A percentile compares a stretch with the other conserved stretches of the same genome.
These are phyloP conservation scores for Myotis brandtii DNA, from an alignment of 2,113 vertebrate genomes.

Conservation along the genomic window DNA sequence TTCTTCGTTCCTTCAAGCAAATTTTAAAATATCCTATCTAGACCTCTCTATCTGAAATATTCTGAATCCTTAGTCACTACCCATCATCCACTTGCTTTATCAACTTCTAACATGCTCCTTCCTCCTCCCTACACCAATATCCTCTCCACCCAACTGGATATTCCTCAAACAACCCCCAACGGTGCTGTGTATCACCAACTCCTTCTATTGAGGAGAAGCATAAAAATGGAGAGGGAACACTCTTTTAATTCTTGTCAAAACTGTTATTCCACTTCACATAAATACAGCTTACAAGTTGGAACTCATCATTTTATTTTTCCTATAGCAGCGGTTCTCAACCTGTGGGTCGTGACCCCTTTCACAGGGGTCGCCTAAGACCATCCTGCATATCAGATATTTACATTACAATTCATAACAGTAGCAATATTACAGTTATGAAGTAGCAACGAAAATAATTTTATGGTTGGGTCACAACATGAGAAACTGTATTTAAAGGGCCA, in stretches of 20 bases:
- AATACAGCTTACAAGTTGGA: not conserved
- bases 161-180: not conserved
- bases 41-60: not conserved
- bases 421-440: no score
- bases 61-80: not conserved
- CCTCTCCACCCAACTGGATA: not conserved
- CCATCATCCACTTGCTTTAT: not conserved
- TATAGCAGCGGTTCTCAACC: not conserved
- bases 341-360: no score
- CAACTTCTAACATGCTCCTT: not conserved
- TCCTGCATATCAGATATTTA: no score
- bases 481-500: no score
- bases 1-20: constrained; percentile 18
- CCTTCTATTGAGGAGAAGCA: not conserved
- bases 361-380: no score
- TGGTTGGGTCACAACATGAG: no score
- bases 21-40: not conserved
- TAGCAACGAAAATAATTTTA: no score
- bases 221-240: not conserved
- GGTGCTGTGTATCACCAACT: not conserved
- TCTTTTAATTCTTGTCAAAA: not conserved
- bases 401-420: no score
- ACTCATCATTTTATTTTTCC: not conserved
- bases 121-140: not conserved
- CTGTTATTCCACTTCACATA: not conserved